Conservation (phyloP, 2,888 invertebrate species). For the Loripinus fragilis region DNA sequence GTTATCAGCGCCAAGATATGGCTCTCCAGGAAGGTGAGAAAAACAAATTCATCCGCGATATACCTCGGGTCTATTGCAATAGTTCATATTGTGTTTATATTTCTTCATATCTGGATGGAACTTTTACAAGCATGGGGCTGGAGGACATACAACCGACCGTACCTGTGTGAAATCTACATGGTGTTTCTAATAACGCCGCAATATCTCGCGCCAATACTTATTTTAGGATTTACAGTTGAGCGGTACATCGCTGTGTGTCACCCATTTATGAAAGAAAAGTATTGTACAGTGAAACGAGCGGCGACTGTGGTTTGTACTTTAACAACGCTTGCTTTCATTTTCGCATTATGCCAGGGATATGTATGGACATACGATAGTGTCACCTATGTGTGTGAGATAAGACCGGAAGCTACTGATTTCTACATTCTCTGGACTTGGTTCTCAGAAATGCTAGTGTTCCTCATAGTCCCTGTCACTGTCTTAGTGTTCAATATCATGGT, state of each 20-base stretch:
- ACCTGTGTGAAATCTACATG: constrained; percentile 78
- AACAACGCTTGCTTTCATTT: constrained; percentile 62
- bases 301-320: constrained; percentile 69
- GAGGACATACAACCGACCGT: constrained; percentile 66
- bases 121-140: constrained; percentile 80
- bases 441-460: constrained; percentile 76
- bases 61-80: constrained; percentile 81
- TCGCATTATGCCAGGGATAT: constrained; percentile 75
- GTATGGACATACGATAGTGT: constrained; percentile 77
- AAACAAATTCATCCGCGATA: constrained; percentile 82
- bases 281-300: constrained; percentile 79
- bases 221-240: constrained; percentile 82
- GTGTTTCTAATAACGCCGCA: constrained; percentile 75
- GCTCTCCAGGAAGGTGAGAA: constrained; percentile 77
- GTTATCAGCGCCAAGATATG: constrained; percentile 80
- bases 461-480: constrained; percentile 75
- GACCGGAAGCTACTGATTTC: constrained; percentile 51
- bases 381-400: constrained; percentile 64
- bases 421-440: constrained; percentile 77
- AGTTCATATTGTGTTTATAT: constrained; percentile 77
- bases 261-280: constrained; percentile 77
- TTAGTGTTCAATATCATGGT: constrained; percentile 80
- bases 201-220: constrained; percentile 80
- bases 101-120: constrained; percentile 79
- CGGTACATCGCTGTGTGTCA: constrained; percentile 81